A percentile compares a stretch with the other conserved stretches of the same genome.
Conservation (phyloP, 1,140 invertebrate species). For the Anoplolepis gracilipes region DNA sequence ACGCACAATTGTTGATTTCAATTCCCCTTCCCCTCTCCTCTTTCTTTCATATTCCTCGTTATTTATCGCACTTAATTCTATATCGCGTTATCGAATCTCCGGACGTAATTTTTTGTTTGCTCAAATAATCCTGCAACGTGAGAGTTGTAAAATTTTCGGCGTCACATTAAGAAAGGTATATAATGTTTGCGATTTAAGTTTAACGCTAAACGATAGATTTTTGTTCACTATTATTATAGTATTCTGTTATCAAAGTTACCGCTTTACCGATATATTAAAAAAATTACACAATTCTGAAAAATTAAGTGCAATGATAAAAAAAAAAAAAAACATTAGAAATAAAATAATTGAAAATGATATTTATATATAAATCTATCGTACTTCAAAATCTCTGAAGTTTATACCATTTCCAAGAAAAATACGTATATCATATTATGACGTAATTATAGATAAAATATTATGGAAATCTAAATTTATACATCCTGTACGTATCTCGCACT, state of each 20-base stretch:
- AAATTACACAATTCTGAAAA: not conserved
- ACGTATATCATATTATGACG: not conserved
- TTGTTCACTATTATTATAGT: not conserved
- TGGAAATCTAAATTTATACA: not conserved
- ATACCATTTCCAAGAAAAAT: not conserved
- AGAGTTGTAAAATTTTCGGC: slow-evolving; percentile 29
- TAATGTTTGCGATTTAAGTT: not conserved
- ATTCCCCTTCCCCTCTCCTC: not conserved
- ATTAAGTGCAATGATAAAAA: not conserved
- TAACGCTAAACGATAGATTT: not conserved
- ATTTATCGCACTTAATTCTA: not conserved
- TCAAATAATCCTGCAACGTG: not conserved
- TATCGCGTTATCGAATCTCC: not conserved
- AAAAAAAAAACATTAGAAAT: not conserved
- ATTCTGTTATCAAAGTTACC: not conserved
- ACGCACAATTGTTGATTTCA: not conserved
- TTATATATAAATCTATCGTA: not conserved
- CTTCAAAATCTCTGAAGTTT: not conserved
- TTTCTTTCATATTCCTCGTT: not conserved
- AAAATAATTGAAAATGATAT: not conserved
- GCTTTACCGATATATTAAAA: not conserved
- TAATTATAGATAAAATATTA: not conserved
- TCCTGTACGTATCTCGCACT: no score
- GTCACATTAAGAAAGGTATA: not conserved
- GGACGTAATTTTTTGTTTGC: slow-evolving; percentile 19